Base-by-base conservation (phyloP, 2,888 invertebrate species). In the Eulithis prunata region DNA sequence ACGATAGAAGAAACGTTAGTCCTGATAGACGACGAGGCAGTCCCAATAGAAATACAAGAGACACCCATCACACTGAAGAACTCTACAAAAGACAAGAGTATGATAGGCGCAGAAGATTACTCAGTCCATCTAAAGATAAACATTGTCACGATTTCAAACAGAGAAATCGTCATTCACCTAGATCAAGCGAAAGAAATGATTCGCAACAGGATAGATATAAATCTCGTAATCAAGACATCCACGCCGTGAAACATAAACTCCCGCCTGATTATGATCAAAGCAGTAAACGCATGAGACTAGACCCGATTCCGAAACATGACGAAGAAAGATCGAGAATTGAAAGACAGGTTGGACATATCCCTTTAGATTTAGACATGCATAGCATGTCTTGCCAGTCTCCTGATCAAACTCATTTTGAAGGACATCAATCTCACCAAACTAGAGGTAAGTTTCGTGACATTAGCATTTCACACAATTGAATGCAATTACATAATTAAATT, bases 301-400 rank as follows among this genome's bases (percentile, higher is more conserved):
- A 87, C 36, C 72, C 76, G 6, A 66, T 73, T 58, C 69, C 64
- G 12, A 38, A 56, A 41, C 70, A 71, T 14, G 80, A 79, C 62
- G 80, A 79, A 64, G 74, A 63, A 8, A 78, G 64, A 49, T 60
- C 62, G 66, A 65, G 77, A 73, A 36, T 75, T 69, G 76, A 76
- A 65, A 73, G 47, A 63, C 57, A 69, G 54, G 64, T 69, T 51
- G 46, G 63, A 14, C 62, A 69, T n/a, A 67, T 69, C 57, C 65
- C 74, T 10, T 60, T 71, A 32, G 56, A 58, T 54, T 51, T 53
- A 57, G 75, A 79, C 49, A 62, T 73, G 43, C 77, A 82, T 52
- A 68, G 71, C 49, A 72, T 74, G 28, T 84, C 87, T 58, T 90
- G 90, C 61, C 88, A 87, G 72, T 91, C 91, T 6, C 91, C 91